Percentiles rank a stretch among this genome's conserved stretches.
Evolutionary conservation across 2,113 vertebrate species (phyloP).

Genomic region (Procapra przewalskii): DNA sequence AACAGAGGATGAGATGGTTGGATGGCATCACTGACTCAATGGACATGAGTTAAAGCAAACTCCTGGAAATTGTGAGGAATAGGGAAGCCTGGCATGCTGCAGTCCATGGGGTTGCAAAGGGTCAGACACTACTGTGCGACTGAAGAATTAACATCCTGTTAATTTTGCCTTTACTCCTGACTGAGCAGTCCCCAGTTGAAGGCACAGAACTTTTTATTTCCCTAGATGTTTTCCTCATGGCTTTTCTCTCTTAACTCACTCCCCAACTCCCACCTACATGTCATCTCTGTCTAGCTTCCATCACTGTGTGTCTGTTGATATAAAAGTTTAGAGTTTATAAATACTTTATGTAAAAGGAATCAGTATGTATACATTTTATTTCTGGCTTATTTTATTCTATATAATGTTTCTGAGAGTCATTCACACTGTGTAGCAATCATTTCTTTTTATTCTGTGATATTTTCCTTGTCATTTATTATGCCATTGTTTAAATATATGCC

Average conservation of each 20-base stretch:
- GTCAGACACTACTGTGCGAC: background rate
- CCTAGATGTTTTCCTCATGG: background rate
- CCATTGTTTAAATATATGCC: no score
- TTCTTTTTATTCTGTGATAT: background rate
- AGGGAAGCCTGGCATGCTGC: background rate
- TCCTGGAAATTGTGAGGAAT: background rate
- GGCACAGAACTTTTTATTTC: background rate
- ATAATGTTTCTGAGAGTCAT: background rate
- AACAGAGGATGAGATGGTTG: background rate
- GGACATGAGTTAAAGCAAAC: background rate
- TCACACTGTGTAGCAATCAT: background rate
- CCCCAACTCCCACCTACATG: background rate
- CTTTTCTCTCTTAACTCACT: background rate
- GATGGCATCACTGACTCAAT: background rate
- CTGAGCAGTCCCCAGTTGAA: background rate
- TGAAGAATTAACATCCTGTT: background rate
- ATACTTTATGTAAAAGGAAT: background rate
- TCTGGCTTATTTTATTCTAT: background rate
- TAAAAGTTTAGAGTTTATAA: background rate
- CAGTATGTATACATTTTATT: background rate
- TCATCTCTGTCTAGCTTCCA: background rate
- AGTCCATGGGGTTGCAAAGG: background rate
- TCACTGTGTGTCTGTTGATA: background rate
- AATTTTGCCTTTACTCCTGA: background rate
- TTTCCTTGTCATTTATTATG: background rate